Evolutionary conservation across 2,797 vertebrate genomes (phyloP).

Genomic region (Argyrosomus regius): DNA sequence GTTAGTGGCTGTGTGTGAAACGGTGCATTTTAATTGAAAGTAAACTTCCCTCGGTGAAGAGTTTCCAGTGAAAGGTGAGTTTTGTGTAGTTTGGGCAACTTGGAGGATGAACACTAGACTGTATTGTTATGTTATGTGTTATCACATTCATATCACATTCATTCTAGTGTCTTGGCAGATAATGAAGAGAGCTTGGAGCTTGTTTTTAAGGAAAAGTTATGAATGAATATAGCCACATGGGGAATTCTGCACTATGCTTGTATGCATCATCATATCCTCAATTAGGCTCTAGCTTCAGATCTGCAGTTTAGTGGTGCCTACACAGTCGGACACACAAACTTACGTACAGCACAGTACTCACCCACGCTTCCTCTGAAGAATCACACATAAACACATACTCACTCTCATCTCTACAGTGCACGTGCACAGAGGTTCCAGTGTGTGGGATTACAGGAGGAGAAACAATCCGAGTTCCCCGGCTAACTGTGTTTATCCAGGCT

Average conservation of each 20-base stretch:
- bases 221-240: neutral
- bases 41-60: conserved; percentile 66
- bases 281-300: neutral
- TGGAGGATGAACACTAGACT: conserved; percentile 7
- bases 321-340: neutral
- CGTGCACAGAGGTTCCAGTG: conserved; percentile 33
- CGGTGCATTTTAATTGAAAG: conserved; percentile 58
- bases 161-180: neutral
- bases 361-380: conserved; percentile 5
- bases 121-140: neutral
- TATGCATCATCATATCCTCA: neutral
- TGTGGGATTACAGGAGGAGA: conserved; percentile 46
- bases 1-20: conserved; percentile 47
- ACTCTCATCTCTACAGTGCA: conserved; percentile 16
- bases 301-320: neutral
- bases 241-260: neutral
- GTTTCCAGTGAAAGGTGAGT: conserved; percentile 61
- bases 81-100: conserved; percentile 34
- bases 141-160: neutral
- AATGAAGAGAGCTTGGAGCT: neutral
- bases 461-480: conserved; percentile 46
- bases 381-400: conserved; percentile 2
- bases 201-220: neutral
- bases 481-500: conserved; percentile 52
- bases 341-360: neutral